Conservation (phyloP, 2,113 vertebrate genomes). For the Heliornis fulica region DNA sequence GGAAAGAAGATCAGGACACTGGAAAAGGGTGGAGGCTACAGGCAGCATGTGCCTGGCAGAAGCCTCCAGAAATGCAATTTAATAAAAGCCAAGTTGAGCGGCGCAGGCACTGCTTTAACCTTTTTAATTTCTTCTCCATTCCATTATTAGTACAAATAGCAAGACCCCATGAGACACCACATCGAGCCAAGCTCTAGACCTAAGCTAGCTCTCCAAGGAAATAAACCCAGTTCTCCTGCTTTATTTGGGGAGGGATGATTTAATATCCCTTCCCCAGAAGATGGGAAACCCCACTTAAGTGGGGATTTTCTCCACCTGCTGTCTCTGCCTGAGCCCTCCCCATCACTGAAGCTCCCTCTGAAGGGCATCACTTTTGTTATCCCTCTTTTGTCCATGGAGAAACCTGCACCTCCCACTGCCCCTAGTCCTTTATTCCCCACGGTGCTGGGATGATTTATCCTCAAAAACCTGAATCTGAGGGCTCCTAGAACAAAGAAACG, state of each 20-base stretch:
- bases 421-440: neutral
- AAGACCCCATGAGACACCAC: neutral
- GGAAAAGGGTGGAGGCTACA: neutral
- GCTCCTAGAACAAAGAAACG: neutral
- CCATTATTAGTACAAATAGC: constrained; percentile 40
- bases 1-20: neutral
- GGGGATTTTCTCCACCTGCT: neutral
- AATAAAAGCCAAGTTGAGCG: neutral
- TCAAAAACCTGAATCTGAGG: neutral
- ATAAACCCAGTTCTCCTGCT: neutral
- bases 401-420: neutral
- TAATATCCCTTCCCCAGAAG: neutral
- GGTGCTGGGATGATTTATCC: neutral
- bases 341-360: neutral
- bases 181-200: neutral
- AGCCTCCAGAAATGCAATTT: neutral
- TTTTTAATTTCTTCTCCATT: neutral
- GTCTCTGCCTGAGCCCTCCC: neutral
- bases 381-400: neutral
- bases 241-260: neutral
- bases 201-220: neutral
- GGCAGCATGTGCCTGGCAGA: neutral
- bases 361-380: neutral
- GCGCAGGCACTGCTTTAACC: neutral
- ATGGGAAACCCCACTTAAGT: neutral